Evolutionary conservation across 2,797 vertebrate genomes (phyloP).

Genomic region (Gila robusta): DNA sequence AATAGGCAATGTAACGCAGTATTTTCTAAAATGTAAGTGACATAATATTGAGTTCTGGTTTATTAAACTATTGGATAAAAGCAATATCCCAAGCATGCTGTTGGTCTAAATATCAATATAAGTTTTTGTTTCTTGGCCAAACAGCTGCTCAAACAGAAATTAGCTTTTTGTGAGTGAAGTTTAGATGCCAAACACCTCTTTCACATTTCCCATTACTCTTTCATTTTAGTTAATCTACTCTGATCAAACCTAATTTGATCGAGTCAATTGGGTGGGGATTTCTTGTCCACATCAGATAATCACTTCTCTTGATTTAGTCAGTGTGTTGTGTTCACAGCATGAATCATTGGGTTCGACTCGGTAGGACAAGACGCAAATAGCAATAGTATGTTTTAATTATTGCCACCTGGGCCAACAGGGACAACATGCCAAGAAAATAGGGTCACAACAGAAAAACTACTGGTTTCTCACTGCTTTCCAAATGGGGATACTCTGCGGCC

Average conservation of each 20-base stretch:
- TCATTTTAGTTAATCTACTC: conserved; percentile 54
- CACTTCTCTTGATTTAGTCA: conserved; percentile 53
- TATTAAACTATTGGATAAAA: neutral
- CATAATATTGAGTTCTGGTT: neutral
- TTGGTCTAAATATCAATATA: neutral
- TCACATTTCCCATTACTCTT: conserved; percentile 47
- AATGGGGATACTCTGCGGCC: neutral
- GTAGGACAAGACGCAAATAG: conserved; percentile 25
- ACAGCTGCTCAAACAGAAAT: conserved; percentile 1
- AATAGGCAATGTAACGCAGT: neutral
- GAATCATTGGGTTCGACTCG: conserved; percentile 29
- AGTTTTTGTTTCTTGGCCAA: neutral
- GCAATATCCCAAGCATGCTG: neutral
- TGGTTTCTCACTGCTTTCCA: neutral
- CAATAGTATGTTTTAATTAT: conserved; percentile 29
- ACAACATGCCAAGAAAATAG: conserved; percentile 27
- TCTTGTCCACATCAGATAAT: conserved; percentile 59
- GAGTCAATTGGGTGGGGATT: conserved; percentile 62
- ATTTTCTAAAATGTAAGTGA: neutral
- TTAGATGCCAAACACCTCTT: conserved; percentile 46
- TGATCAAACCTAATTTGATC: conserved; percentile 61
- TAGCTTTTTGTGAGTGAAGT: conserved; percentile 23
- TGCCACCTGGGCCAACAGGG: neutral
- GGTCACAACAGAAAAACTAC: conserved; percentile 6
- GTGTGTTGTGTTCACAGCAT: conserved; percentile 38